Evolutionary conservation across 2,797 vertebrate genomes (phyloP), one percentile per base, ranked within the genome.

Genomic region (Carcharodon carcharias): DNA sequence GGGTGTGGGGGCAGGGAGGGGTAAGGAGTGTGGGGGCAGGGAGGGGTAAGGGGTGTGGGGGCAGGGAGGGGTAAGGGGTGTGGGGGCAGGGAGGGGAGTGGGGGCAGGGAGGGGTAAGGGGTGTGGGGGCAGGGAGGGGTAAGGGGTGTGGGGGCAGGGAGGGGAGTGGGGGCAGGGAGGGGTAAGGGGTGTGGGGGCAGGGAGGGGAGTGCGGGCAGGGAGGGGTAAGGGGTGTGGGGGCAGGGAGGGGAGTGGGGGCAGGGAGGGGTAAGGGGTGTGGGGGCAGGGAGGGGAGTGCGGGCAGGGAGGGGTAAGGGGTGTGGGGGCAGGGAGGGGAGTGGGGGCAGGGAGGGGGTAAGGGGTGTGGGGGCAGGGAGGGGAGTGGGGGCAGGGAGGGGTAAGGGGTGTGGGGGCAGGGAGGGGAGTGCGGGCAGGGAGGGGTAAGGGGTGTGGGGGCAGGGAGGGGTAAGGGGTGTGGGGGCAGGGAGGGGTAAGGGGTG

Each of bases 301-400:
- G 0, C 92, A 89, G 14, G 94, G n/a, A n/a, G n/a, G n/a, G 96
- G 96, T n/a, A n/a, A 96, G 18, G n/a, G n/a, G n/a, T n/a, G n/a
- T n/a, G n/a, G n/a, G n/a, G n/a, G n/a, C n/a, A n/a, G 54, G 61
- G 63, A 26, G 0, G 85, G 65, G 96, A 50, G 96, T 96, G 96
- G 93, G 40, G 93, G 73, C 45, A 96, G 96, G 28, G 82, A 8
- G n/a, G 97, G 97, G 96, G n/a, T n/a, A n/a, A 89, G 97, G 67
- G 97, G 28, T 7, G 7, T 6, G 16, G n/a, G n/a, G 77, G n/a
- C 12, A 18, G 96, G 97, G 97, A 45, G 97, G 97, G 56, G 92
- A 63, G 26, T 96, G 45, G 97, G 97, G 96, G 97, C 96, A 87
- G 96, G 77, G 96, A 97, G 96, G 4, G 96, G 69, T 69, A 96